phyloP scores from a whole-genome alignment of 2,888 invertebrate genomes.

The Anthrax anthrax region DNA sequence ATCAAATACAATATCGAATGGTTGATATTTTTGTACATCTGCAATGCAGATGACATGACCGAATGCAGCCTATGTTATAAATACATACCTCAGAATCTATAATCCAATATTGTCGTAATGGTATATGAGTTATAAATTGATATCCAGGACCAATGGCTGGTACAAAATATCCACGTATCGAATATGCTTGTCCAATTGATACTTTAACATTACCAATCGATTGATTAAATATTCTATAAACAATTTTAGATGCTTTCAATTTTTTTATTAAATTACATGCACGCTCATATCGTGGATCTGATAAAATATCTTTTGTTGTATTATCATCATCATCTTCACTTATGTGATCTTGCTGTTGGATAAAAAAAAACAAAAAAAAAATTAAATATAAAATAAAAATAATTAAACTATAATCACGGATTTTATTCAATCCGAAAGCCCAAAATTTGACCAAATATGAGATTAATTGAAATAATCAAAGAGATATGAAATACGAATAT shows the following conservation, averaged over 20 bases:
- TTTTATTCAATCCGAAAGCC: too few species aligned
- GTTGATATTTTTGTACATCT: too few species aligned
- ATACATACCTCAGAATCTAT: too few species aligned
- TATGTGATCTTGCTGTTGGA: slow-evolving; percentile 11
- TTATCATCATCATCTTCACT: slow-evolving; percentile 12
- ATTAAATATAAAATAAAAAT: too few species aligned
- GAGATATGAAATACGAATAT: too few species aligned
- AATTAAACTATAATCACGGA: too few species aligned
- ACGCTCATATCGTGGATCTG: slow-evolving; percentile 7
- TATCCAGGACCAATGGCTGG: slow-evolving; percentile 17
- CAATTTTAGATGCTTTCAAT: slow-evolving; percentile 17
- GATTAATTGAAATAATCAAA: too few species aligned
- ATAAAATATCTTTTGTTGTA: slow-evolving; percentile 3
- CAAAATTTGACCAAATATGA: too few species aligned
- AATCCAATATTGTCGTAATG: slow-evolving; percentile 20
- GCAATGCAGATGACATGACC: too few species aligned
- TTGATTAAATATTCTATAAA: slow-evolving; percentile 18
- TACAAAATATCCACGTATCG: slow-evolving; percentile 21
- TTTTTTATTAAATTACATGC: slow-evolving; percentile 15
- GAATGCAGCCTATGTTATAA: too few species aligned
- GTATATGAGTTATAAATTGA: slow-evolving; percentile 21
- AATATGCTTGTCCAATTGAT: slow-evolving; percentile 15
- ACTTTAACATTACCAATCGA: slow-evolving; percentile 16
- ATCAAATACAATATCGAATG: too few species aligned
- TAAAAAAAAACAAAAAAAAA: not conserved